Evolutionary conservation across 2,797 vertebrate genomes (phyloP).

Genomic region (Melanotaenia trifasciata): DNA sequence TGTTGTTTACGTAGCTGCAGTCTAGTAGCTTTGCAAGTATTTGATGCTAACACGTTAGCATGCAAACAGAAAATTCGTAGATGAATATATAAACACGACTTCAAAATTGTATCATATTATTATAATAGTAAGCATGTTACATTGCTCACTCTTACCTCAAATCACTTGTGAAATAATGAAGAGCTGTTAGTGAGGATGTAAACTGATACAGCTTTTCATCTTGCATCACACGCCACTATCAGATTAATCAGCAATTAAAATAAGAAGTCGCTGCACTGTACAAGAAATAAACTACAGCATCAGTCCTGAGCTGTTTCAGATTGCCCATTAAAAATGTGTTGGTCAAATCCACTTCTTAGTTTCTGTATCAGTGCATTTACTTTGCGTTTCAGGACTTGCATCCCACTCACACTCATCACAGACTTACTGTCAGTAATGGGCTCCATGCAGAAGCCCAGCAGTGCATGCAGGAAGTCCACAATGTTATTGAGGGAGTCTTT

Average conservation of each 20-base stretch:
- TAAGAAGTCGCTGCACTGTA: background rate
- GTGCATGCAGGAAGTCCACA: constrained; percentile 98
- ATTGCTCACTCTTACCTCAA: constrained; percentile 6
- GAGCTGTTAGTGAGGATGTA: background rate
- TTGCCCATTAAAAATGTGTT: constrained; percentile 1
- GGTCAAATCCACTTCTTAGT: background rate
- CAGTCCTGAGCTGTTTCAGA: too few relatives aligned
- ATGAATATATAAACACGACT: constrained; percentile 5
- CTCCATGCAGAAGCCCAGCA: constrained; percentile 99
- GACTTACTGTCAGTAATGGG: constrained; percentile 98
- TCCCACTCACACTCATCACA: constrained; percentile 24
- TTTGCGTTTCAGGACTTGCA: constrained; percentile 5
- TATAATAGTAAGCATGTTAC: constrained; percentile 1
- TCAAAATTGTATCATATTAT: constrained; percentile 11
- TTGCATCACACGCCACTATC: background rate
- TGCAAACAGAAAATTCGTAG: constrained; percentile 4
- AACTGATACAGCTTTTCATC: background rate
- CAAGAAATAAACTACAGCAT: background rate
- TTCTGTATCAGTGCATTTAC: background rate
- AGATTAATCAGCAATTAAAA: too few relatives aligned
- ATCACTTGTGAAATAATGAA: background rate
- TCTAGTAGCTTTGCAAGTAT: constrained; percentile 8
- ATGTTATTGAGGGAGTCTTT: constrained; percentile 99
- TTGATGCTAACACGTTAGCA: constrained; percentile 22
- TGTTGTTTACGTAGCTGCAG: constrained; percentile 4